phyloP scores from a whole-genome alignment of 2,888 invertebrate genomes.

The Cephus nigrinus region DNA sequence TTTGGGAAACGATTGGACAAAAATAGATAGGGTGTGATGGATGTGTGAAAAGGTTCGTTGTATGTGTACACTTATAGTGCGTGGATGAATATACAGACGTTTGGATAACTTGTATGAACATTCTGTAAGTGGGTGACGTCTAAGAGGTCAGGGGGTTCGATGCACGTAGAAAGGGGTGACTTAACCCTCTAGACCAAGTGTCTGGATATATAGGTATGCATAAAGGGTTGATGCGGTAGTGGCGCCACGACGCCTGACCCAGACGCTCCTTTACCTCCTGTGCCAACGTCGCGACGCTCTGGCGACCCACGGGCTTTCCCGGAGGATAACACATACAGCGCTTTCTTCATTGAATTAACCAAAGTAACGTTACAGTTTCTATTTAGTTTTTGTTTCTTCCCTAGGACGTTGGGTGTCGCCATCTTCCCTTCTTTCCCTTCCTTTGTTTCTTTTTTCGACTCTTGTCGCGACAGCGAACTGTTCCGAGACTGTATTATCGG shows the following conservation, averaged over 20 bases:
- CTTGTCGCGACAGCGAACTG: neutral
- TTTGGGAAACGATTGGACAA: neutral
- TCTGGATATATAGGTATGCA: neutral
- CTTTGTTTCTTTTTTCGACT: neutral
- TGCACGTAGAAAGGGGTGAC: neutral
- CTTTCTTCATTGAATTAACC: neutral
- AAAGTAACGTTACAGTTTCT: neutral
- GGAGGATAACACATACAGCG: neutral
- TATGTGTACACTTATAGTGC: neutral
- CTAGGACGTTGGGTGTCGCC: neutral
- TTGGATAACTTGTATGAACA: neutral
- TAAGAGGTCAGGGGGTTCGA: neutral
- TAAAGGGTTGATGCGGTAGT: slow-evolving; percentile 7
- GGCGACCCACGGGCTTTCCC: slow-evolving; percentile 10
- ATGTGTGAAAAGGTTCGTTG: neutral
- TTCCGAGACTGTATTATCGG: neutral
- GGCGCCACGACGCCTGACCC: slow-evolving; percentile 24
- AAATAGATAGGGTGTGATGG: neutral
- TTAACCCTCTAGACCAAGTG: neutral
- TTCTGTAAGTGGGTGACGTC: neutral
- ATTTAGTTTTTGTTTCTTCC: neutral
- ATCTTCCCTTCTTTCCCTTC: neutral
- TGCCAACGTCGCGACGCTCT: slow-evolving; percentile 17
- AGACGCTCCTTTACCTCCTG: slow-evolving; percentile 21
- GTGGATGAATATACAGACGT: neutral